Evolutionary conservation across 2,113 vertebrate species (phyloP).

Genomic region (Dunckerocampus dactyliophorus): DNA sequence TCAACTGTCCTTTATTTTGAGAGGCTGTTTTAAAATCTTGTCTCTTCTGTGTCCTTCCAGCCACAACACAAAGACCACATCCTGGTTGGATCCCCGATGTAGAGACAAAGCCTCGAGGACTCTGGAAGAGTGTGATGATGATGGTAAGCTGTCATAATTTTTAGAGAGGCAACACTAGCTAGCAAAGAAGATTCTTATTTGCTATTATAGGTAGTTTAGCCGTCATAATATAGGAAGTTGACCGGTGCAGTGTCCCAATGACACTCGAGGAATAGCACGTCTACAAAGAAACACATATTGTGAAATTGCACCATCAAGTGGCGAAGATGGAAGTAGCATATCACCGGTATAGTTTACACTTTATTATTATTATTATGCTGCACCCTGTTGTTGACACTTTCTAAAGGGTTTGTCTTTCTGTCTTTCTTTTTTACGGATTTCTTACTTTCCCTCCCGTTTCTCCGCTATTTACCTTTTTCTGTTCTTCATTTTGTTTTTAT

Average conservation of each 20-base stretch:
- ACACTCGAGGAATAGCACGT: background rate
- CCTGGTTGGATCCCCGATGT: constrained; percentile 97
- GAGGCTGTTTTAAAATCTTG: constrained; percentile 35
- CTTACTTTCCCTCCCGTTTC: constrained; percentile 8
- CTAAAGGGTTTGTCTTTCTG: constrained; percentile 48
- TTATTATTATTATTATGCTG: constrained; percentile 8
- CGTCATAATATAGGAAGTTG: background rate
- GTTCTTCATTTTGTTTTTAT: constrained; percentile 31
- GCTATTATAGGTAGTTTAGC: background rate
- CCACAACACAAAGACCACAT: constrained; percentile 99
- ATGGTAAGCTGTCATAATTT: constrained; percentile 80
- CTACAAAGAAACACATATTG: constrained; percentile 12
- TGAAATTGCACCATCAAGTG: constrained; percentile 66
- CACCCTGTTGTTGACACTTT: background rate
- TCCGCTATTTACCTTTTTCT: constrained; percentile 19
- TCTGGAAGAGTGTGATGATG: constrained; percentile 97
- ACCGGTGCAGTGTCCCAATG: background rate
- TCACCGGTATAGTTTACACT: background rate
- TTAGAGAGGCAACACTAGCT: background rate
- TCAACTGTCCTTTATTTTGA: constrained; percentile 35
- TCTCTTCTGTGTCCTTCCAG: constrained; percentile 69
- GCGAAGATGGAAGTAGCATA: constrained; percentile 27
- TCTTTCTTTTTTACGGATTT: constrained; percentile 29
- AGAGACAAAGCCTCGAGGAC: constrained; percentile 91
- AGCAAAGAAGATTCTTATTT: no score